These are phyloP conservation scores for Eupsilia transversa DNA, from an alignment of 2,888 invertebrate species.

Conservation along the genomic window DNA sequence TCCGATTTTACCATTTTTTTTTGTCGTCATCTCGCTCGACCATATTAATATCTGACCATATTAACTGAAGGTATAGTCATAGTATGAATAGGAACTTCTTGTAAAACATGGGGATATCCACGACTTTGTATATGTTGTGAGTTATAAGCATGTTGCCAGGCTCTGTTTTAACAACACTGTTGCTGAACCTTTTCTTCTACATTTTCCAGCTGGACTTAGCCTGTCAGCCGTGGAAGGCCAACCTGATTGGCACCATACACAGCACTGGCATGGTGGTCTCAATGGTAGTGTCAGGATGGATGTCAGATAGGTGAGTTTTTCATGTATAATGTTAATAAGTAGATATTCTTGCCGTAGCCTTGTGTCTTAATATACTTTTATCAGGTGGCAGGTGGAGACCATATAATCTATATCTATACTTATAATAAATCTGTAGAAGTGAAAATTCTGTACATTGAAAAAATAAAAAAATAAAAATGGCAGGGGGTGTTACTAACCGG, in stretches of 20 bases:
- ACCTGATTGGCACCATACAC: constrained; percentile 82
- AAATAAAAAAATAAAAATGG: too few relatives aligned
- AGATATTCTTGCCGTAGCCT: not conserved
- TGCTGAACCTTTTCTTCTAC: not conserved
- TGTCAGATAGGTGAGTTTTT: constrained; percentile 78
- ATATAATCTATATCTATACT: too few relatives aligned
- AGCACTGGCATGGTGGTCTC: constrained; percentile 80
- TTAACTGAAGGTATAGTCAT: too few relatives aligned
- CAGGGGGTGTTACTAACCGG: too few relatives aligned
- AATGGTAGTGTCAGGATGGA: constrained; percentile 80
- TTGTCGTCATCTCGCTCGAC: too few relatives aligned
- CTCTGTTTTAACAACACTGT: not conserved
- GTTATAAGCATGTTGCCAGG: not conserved
- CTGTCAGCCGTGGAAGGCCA: constrained; percentile 81
- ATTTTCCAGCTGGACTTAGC: constrained; percentile 80
- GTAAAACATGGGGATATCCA: not conserved
- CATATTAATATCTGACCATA: too few relatives aligned
- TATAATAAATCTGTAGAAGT: too few relatives aligned
- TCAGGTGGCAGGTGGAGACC: too few relatives aligned
- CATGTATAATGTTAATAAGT: not conserved
- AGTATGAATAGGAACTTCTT: not conserved
- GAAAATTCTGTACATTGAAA: too few relatives aligned
- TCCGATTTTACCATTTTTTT: too few relatives aligned
- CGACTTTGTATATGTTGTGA: not conserved
- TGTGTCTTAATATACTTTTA: not conserved